phyloP scores from a whole-genome alignment of 2,797 vertebrate species.

The Tarsius wallacei region DNA sequence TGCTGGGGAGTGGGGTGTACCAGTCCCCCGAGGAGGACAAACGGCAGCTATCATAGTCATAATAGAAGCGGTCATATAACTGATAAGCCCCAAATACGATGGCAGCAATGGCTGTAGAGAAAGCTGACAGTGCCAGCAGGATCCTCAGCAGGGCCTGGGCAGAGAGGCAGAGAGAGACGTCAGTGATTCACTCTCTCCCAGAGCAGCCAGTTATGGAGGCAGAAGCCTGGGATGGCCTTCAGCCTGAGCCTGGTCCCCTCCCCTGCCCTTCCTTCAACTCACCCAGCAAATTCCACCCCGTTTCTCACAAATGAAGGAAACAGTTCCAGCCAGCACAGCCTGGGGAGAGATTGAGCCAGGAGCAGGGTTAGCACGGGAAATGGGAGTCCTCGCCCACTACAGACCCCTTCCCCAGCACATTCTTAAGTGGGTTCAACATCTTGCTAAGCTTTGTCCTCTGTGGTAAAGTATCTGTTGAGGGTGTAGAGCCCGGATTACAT shows the following conservation, averaged over 20 bases:
- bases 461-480: neutral
- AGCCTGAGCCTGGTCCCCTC: neutral
- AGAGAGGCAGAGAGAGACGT: neutral
- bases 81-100: rapidly evolving
- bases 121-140: constrained; percentile 53
- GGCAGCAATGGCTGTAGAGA: constrained; percentile 14
- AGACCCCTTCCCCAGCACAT: neutral
- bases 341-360: neutral
- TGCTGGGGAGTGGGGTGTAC: rapidly evolving
- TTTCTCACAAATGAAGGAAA: constrained; percentile 67
- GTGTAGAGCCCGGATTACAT: neutral
- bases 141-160: constrained; percentile 69
- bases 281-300: constrained; percentile 71
- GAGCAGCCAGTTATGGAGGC: no score
- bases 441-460: neutral
- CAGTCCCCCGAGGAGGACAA: rapidly evolving
- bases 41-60: rapidly evolving
- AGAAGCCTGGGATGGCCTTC: neutral
- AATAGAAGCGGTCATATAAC: rapidly evolving
- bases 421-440: rapidly evolving
- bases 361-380: neutral
- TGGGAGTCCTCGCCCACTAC: rapidly evolving
- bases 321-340: constrained; percentile 75
- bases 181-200: neutral
- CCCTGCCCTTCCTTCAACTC: constrained; percentile 49